Base-by-base conservation (phyloP, 2,888 invertebrate genomes). In the Willowsia nigromaculata region DNA sequence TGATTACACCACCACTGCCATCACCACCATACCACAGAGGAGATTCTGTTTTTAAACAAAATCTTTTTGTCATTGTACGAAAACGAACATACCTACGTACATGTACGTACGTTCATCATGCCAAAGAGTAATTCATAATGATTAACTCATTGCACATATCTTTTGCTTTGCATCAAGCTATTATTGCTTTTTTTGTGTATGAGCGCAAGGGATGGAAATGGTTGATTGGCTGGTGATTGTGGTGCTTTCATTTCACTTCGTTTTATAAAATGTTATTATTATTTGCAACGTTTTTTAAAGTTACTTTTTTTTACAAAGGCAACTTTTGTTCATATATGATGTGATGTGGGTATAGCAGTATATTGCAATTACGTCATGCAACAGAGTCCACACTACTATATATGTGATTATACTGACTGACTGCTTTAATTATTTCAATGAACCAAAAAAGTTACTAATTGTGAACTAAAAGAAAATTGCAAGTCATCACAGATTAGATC, bases 341-440 rank as follows among this genome's bases (percentile, higher is more conserved):
- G n/a, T n/a, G n/a, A n/a, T n/a, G n/a, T n/a, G n/a, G n/a, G n/a
- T n/a, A n/a, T n/a, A n/a, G n/a, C 47, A 47, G 40, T n/a, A 27
- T 33, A 80, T 88, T 88, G 88, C 88, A 76, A 88, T 88, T 83
- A 88, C 83, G 83, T 88, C 88, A 89, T 88, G 25, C 30, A 47
- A 7, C 18, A 2, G 5, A 37, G 56, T 56, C n/a, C n/a, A n/a
- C n/a, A n/a, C n/a, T n/a, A 33, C 27, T 27, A 30, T 22, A 47
- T 86, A 62, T 89, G 89, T 78, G 78, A 87, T 87, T 86, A 84
- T 53, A 30, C 80, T 76, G 62, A 80, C 76, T 84, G 89, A 78
- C 88, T 86, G 83, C 76, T 84, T 87, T 80, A 78, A 90, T 85
- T 88, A 80, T 89, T 89, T 84, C 88, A 88, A 88, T 83, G 83